A percentile compares a stretch with the other conserved stretches of the same genome.
Evolutionary conservation across 92 coral and sea anemone species (phyloP).

Genomic region (Porites rus): DNA sequence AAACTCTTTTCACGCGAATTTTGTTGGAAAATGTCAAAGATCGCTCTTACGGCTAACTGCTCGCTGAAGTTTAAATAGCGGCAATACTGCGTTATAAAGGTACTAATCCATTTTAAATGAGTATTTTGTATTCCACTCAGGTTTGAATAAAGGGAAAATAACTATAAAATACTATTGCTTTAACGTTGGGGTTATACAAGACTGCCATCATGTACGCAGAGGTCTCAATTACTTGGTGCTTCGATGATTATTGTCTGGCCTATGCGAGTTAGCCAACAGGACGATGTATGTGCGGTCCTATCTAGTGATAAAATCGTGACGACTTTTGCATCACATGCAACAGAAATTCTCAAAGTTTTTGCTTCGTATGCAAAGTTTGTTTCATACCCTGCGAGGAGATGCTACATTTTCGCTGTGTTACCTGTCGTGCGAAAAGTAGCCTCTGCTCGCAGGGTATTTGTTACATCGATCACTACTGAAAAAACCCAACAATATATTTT

Average conservation of each 20-base stretch:
- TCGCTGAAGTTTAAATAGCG: slow-evolving; percentile 4
- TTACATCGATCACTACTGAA: slow-evolving; percentile 4
- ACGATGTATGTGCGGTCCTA: slow-evolving; percentile 7
- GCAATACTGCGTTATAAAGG: slow-evolving; percentile 3
- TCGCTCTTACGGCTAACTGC: slow-evolving; percentile 13
- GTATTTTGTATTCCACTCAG: neutral
- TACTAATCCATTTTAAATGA: slow-evolving; percentile 17
- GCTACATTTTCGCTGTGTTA: fast-evolving
- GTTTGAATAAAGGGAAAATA: neutral
- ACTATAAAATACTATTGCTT: slow-evolving; percentile 13
- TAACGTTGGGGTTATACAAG: slow-evolving; percentile 8
- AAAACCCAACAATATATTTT: neutral
- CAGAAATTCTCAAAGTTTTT: neutral
- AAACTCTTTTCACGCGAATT: neutral
- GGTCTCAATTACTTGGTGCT: neutral
- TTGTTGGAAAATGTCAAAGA: slow-evolving; percentile 10
- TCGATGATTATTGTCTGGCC: slow-evolving; percentile 17
- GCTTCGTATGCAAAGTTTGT: neutral
- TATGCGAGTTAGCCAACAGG: slow-evolving; percentile 14
- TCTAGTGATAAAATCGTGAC: neutral
- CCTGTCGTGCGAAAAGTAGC: too few relatives aligned
- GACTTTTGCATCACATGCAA: neutral
- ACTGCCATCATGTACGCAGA: slow-evolving; percentile 8
- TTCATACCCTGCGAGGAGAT: neutral
- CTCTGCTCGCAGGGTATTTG: neutral